Percentiles rank a stretch among this genome's conserved stretches.
Conservation (phyloP, 2,888 invertebrate species). For the Andrena camellia region DNA sequence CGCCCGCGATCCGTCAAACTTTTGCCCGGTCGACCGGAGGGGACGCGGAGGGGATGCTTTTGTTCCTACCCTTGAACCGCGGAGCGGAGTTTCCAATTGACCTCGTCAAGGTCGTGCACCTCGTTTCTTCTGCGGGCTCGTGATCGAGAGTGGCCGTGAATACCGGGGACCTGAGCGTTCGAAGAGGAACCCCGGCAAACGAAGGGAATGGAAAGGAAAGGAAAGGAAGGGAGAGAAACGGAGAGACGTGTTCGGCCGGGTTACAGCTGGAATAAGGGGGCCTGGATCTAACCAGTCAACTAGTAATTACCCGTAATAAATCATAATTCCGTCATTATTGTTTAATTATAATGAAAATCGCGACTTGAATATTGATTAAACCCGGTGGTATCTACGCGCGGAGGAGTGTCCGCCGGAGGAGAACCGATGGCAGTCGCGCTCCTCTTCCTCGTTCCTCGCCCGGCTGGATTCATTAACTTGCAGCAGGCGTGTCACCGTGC, state of each 20-base stretch:
- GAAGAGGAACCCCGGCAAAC: neutral
- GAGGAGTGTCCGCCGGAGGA: slow-evolving; percentile 45
- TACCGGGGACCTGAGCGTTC: neutral
- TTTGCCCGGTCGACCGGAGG: neutral
- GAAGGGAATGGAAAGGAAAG: slow-evolving; percentile 24
- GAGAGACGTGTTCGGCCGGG: slow-evolving; percentile 33
- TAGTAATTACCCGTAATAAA: slow-evolving; percentile 82
- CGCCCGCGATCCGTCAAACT: neutral
- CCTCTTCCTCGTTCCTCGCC: slow-evolving; percentile 50
- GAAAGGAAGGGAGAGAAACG: slow-evolving; percentile 38
- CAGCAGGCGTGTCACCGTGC: slow-evolving; percentile 44
- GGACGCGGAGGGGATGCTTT: neutral
- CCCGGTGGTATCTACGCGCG: slow-evolving; percentile 42
- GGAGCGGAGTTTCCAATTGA: slow-evolving; percentile 26
- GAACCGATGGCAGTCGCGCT: slow-evolving; percentile 5
- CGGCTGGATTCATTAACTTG: slow-evolving; percentile 70
- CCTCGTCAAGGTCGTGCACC: slow-evolving; percentile 57
- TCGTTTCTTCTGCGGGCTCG: slow-evolving; percentile 30
- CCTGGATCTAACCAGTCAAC: slow-evolving; percentile 73
- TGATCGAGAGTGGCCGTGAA: slow-evolving; percentile 41
- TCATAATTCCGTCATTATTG: slow-evolving; percentile 82
- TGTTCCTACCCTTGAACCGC: neutral
- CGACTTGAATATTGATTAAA: slow-evolving; percentile 82
- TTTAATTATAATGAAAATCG: slow-evolving; percentile 83
- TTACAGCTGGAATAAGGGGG: slow-evolving; percentile 55